Base-by-base conservation (phyloP, 2,113 vertebrate species). In the Antennarius striatus region DNA sequence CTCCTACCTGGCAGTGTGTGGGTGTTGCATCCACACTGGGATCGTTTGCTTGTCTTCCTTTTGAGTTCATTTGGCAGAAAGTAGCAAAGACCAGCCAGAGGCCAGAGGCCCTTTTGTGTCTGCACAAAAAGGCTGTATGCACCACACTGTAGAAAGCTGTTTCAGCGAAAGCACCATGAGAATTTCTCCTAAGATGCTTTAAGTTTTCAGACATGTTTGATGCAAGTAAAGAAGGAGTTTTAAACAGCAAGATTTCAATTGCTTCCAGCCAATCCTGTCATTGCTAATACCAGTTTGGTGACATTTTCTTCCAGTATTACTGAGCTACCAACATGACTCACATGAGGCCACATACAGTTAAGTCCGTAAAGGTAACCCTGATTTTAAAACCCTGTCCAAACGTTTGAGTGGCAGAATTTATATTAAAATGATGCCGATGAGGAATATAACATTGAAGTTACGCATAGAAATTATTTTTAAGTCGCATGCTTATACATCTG, bases 71-170 rank as follows among this genome's bases (percentile, higher is more conserved):
- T 61, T 60, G 45, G 47, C 68, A 47, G 13, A 58, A 42, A 60
- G 65, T 39, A 78, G 17, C 60, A 22, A 16, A 65, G 68, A 56
- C 16, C 55, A 71, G 81, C 81, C 81, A 74, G 36, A 6, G 71
- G 81, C 79, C 81, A 84, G 63, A 78, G 68, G 65, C 59, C 68
- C 36, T 42, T 39, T 48, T 28, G 4, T 70, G 74, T 59, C 59
- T 42, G 49, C 58, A 56, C 69, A 62, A 80, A 77, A 76, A 63
- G 70, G 39, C 17, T 10, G 39, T 45, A 43, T 56, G 49, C 13
- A 53, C 46, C 15, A 3, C 54, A n/a, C 13, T 47, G 58, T 40
- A 63, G 56, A 73, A 28, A 47, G 56, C 77, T 79, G 73, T 75
- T 81, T 70, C 68, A 70, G 68, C 73, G 36, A 72, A 75, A 16